phyloP scores from a whole-genome alignment of 2,797 vertebrate species.

The Morelia viridis region DNA sequence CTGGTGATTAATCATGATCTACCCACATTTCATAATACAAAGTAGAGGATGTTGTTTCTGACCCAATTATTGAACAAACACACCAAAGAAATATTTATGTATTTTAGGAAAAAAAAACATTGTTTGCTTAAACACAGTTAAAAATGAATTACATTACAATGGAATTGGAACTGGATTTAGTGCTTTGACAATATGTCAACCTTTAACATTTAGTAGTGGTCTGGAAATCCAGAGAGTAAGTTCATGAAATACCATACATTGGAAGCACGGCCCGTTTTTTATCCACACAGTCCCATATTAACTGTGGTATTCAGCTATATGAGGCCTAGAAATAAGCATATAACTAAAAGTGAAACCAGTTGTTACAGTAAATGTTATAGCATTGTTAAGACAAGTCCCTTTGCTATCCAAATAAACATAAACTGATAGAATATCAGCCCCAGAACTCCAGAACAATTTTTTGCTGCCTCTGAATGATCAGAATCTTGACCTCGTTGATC shows the following conservation, averaged over 20 bases:
- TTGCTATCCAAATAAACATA: background rate
- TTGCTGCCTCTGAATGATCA: conserved; percentile 2
- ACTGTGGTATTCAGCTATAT: background rate
- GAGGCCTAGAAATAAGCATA: background rate
- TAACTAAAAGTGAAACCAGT: background rate
- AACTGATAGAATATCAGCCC: background rate
- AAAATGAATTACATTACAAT: conserved; percentile 6
- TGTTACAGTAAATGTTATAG: background rate
- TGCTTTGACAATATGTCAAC: background rate
- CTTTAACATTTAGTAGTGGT: background rate
- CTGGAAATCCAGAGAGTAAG: conserved; percentile 12
- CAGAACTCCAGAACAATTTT: background rate
- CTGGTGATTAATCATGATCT: background rate
- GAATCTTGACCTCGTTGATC: background rate
- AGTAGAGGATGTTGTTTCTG: background rate
- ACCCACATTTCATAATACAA: background rate
- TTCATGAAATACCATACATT: background rate
- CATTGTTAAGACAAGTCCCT: background rate
- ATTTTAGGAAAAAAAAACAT: background rate
- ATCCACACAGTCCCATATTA: background rate
- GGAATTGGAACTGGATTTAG: background rate
- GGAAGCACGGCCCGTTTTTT: background rate
- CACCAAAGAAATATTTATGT: background rate
- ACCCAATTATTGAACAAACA: background rate
- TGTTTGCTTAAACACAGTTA: background rate